phyloP scores from a whole-genome alignment of 1,140 invertebrate genomes.

The Triops longicaudatus region DNA sequence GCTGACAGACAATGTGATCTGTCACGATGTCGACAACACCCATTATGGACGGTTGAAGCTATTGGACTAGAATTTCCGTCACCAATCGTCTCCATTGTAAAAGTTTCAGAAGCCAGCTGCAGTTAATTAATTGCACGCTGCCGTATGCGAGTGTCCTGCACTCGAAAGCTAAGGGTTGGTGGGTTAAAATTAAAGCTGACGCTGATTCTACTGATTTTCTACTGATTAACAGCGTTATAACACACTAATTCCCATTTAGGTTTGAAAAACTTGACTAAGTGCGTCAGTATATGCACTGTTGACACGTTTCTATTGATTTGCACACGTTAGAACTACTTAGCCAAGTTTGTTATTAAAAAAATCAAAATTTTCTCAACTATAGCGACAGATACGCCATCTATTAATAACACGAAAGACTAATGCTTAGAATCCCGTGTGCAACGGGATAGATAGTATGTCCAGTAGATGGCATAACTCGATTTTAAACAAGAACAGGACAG shows the following conservation, averaged over 20 bases:
- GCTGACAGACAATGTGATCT: slow-evolving; percentile 11
- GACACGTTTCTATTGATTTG: background rate
- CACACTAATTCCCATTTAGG: no score
- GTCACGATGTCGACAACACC: background rate
- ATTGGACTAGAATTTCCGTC: background rate
- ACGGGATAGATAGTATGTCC: no score
- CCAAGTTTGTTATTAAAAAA: background rate
- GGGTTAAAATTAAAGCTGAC: no score
- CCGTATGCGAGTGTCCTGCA: no score
- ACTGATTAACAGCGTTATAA: no score
- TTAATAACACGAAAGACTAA: background rate
- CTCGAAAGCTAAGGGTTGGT: no score
- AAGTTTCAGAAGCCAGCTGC: background rate
- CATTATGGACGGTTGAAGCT: background rate
- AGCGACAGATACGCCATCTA: background rate
- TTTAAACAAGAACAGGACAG: no score
- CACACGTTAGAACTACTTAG: background rate
- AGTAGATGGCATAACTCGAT: no score
- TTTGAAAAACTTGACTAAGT: no score
- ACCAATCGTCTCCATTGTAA: background rate
- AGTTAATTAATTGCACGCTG: background rate
- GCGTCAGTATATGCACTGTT: no score
- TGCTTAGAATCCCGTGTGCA: no score
- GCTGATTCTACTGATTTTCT: no score
- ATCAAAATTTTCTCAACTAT: background rate